These are phyloP conservation scores for Chiloscyllium plagiosum DNA, from an alignment of 2,113 vertebrate species.

Conservation along the genomic window DNA sequence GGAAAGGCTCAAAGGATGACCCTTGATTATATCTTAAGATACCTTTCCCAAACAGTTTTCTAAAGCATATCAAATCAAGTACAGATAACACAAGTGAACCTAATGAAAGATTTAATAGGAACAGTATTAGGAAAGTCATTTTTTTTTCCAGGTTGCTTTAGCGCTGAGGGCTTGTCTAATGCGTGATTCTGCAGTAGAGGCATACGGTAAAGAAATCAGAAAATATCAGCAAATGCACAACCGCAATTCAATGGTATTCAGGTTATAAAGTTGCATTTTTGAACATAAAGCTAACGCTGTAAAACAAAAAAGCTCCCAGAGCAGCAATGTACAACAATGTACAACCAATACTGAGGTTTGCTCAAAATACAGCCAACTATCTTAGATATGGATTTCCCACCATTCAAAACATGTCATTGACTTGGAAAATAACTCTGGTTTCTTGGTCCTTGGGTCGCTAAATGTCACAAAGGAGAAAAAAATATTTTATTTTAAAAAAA, in stretches of 20 bases:
- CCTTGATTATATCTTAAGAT: not conserved
- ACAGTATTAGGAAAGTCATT: not conserved
- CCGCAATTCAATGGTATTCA: not conserved
- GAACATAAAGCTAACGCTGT: no score
- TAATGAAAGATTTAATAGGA: not conserved
- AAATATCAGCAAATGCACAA: not conserved
- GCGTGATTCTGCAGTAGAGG: not conserved
- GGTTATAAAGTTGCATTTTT: not conserved
- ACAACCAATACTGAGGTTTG: not conserved
- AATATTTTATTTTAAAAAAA: not conserved
- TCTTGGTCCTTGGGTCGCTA: not conserved
- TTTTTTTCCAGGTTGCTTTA: not conserved
- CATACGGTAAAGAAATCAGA: not conserved
- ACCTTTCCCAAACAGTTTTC: not conserved
- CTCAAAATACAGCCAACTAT: not conserved
- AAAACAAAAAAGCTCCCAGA: not conserved
- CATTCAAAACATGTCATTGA: not conserved
- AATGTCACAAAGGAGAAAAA: not conserved
- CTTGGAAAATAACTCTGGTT: not conserved
- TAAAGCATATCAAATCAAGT: not conserved
- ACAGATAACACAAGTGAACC: not conserved
- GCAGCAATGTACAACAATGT: not conserved
- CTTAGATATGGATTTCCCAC: not conserved
- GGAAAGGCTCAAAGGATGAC: no score
- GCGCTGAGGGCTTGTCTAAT: not conserved